Evolutionary conservation across 2,888 invertebrate genomes (phyloP).

Genomic region (Callyntrura guangdongensis): DNA sequence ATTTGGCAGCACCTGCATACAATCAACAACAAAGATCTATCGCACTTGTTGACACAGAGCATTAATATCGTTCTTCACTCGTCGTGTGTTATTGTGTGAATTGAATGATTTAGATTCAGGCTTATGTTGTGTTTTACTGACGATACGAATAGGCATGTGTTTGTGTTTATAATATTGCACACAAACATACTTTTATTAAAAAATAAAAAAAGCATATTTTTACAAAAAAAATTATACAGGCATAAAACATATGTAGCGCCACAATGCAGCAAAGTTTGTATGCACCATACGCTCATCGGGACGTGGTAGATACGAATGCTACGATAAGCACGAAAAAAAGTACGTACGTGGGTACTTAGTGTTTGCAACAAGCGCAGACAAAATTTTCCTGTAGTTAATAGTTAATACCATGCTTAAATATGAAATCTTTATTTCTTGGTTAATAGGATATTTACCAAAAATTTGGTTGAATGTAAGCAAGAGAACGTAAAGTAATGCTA

Average conservation of each 20-base stretch:
- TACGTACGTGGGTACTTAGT: slow-evolving; percentile 42
- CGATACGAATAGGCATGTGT: background rate
- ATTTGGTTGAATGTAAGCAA: slow-evolving; percentile 45
- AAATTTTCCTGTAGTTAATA: slow-evolving; percentile 10
- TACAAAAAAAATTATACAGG: background rate
- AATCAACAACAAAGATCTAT: slow-evolving; percentile 58
- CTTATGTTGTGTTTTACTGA: slow-evolving; percentile 34
- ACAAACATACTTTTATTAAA: background rate
- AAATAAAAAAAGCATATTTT: slow-evolving; percentile 36
- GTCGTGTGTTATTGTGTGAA: slow-evolving; percentile 10
- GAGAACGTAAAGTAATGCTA: slow-evolving; percentile 50
- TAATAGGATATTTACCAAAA: slow-evolving; percentile 38
- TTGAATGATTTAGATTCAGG: slow-evolving; percentile 34
- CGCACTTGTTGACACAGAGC: slow-evolving; percentile 34
- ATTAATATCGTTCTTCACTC: no score
- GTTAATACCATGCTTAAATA: background rate
- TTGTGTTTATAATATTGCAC: background rate
- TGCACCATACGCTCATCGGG: background rate
- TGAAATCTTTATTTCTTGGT: slow-evolving; percentile 66
- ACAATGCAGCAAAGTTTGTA: background rate
- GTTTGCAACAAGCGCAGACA: background rate
- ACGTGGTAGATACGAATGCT: slow-evolving; percentile 34
- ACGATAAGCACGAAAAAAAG: slow-evolving; percentile 40
- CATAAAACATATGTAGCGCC: slow-evolving; percentile 10
- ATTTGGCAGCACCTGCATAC: slow-evolving; percentile 41